Base-by-base conservation (phyloP, 1,140 invertebrate species). In the Meloidogyne exigua region DNA sequence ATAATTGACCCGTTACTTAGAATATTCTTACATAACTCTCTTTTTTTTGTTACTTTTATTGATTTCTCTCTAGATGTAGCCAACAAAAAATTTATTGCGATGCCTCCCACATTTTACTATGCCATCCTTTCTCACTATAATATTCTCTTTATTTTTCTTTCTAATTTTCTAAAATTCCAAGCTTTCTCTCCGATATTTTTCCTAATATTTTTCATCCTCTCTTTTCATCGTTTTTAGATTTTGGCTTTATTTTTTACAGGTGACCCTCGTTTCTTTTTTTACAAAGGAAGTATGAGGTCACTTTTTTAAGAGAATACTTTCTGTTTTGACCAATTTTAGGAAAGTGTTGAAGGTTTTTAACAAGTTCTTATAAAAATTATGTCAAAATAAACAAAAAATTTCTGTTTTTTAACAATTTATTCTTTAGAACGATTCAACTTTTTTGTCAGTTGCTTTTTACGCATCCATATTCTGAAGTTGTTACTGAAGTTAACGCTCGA, bases 361-460 rank as follows among this genome's bases (percentile, higher is more conserved):
- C 23, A 70, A 23, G 0, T 39, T 44, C 15, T 70, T 15, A 70
- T 36, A 15, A n/a, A 25, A 70, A 26, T n/a, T 26, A 39, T 70
- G 32, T 39, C 3, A 39, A 7, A 39, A 39, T 0, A 39, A 39
- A 10, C 36, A 39, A 39, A 39, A 39, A 7, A 0, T 9, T 9
- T n/a, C 1, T 72, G 2, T 28, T 57, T 49, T 28, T 4, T 36
- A 25, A n/a, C n/a, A 32, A 26, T 73, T 76, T 23, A 21, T 15
- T 23, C 57, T 79, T 79, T 62, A 79, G 77, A 77, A 78, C 75
- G 25, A 79, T 79, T 62, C 78, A 79, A 63, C 23, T 69, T n/a
- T 79, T 79, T 13, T 79, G 77, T 26, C 77, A 79, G 39, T 70
- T 79, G n/a, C 67, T 79, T 64, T 78, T 72, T 65, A 77, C 39